These are phyloP conservation scores for Dromiciops gliroides DNA, from an alignment of 2,113 vertebrate species.

Conservation along the genomic window DNA sequence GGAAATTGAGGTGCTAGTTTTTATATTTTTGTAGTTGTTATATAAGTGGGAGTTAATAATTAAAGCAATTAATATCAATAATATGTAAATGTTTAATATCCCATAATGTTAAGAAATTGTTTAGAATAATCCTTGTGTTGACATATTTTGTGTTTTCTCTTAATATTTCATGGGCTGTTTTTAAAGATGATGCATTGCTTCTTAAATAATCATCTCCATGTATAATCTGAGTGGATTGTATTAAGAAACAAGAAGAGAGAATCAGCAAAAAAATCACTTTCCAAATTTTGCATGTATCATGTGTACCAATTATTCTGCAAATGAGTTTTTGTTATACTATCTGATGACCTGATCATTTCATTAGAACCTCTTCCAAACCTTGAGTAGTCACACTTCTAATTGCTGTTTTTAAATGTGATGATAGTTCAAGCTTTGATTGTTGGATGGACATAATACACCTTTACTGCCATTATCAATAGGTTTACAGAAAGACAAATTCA, in stretches of 20 bases:
- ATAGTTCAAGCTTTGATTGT: slow-evolving; percentile 15
- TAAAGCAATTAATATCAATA: neutral
- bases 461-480: neutral
- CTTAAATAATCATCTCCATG: neutral
- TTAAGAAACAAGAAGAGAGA: neutral
- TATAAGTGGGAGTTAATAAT: neutral
- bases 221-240: neutral
- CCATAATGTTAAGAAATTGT: neutral
- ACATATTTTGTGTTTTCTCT: neutral
- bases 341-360: neutral
- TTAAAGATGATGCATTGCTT: neutral
- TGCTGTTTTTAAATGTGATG: slow-evolving; percentile 21
- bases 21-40: neutral
- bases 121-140: neutral
- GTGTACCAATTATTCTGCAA: neutral
- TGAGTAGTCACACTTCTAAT: neutral
- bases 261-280: neutral
- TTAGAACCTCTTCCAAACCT: slow-evolving; percentile 28
- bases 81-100: neutral
- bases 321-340: neutral
- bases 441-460: slow-evolving; percentile 9
- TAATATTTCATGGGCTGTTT: neutral
- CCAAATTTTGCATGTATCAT: neutral
- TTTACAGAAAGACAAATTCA: neutral
- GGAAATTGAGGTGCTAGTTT: neutral